Base-by-base conservation (phyloP, 1,140 invertebrate genomes). In the Sitobion miscanthi region DNA sequence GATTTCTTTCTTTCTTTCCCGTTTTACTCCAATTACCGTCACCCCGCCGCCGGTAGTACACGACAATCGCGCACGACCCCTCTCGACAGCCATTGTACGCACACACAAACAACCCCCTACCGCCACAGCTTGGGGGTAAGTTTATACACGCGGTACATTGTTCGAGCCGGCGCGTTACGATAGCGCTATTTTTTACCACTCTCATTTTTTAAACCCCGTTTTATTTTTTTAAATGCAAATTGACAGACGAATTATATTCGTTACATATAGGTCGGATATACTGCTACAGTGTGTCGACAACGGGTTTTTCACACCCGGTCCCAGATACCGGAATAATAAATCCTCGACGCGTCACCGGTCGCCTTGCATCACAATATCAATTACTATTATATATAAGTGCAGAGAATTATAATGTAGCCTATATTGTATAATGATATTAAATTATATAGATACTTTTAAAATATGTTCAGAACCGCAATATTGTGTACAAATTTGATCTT, bases 21-120 rank as follows among this genome's bases (percentile, higher is more conserved):
- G 42, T 93, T 93, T 93, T 93, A 93, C 91, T 93, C 91, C 91
- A 93, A 93, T 93, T 93, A 93, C 91, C 82, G 82, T 93, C 38
- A 38, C 89, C 38, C 89, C 89, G 49, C 23, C 52, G 54, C 35
- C 85, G 23, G 45, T n/a, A 77, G 62, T n/a, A 86, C 49, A 38
- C 88, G 35, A 88, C 90, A 91, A 82, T 82, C 62, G 69, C 2
- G 23, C 62, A 30, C 62, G 11, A 69, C 89, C 89, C 69, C 45
- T 82, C 57, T 82, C 90, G 62, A 91, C 90, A 35, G 87, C 49
- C 87, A 89, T 89, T 89, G 87, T 89, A 38, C 8, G 35, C 3
- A 30, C 49, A n/a, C 57, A 91, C 57, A 91, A 25, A 69, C 45
- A 57, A n/a, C 52, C 85, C n/a, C 45, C 42, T 47, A 25, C 62